Percentiles rank a stretch among this genome's conserved stretches.
These are phyloP conservation scores for Anguilla megastoma DNA, from an alignment of 2,797 vertebrate genomes.

Conservation along the genomic window DNA sequence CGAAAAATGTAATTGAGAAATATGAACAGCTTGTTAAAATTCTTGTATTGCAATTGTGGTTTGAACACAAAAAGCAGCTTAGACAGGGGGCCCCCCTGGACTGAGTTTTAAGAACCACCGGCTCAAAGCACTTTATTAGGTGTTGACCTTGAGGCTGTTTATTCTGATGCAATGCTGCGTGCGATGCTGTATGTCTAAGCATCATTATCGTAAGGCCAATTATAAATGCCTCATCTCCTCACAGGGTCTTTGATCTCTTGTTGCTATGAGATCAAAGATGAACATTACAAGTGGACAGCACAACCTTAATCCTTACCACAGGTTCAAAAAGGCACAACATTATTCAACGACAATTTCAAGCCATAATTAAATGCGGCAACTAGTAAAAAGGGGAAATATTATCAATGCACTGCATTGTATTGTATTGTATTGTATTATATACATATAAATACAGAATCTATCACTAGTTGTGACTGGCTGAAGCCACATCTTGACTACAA, in stretches of 20 bases:
- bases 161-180: neutral
- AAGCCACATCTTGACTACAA: neutral
- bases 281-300: neutral
- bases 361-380: neutral
- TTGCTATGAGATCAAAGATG: neutral
- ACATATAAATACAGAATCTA: neutral
- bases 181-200: neutral
- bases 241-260: neutral
- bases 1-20: neutral
- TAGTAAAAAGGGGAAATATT: neutral
- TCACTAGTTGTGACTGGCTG: neutral
- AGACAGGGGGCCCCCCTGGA: too few relatives aligned
- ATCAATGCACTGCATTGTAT: neutral
- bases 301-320: neutral
- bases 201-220: neutral
- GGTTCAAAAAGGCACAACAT: neutral
- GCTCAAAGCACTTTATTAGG: neutral
- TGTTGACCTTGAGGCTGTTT: neutral
- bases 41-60: neutral
- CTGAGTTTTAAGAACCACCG: too few relatives aligned
- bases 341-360: neutral
- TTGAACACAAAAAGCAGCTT: too few relatives aligned
- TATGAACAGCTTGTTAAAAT: neutral
- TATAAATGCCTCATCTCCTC: neutral
- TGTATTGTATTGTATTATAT: too few relatives aligned